Evolutionary conservation across 30 jellyfish, hydroid and myxozoan species (phyloP), one percentile per base, ranked within the genome.

Genomic region (Clytia hemisphaerica): DNA sequence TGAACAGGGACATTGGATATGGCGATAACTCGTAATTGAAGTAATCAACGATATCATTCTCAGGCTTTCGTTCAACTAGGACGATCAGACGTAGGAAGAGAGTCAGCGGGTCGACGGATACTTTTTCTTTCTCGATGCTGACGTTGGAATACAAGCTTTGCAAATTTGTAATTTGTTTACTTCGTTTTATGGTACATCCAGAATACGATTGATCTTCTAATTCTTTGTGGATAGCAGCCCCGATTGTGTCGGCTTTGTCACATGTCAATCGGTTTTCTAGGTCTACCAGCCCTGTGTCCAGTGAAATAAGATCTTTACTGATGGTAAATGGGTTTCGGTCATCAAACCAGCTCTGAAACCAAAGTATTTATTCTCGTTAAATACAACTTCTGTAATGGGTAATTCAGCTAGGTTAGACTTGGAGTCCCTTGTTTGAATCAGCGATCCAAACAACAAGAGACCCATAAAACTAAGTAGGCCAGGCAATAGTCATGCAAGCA

Each of bases 1-100:
- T 34, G 75, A 61, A 61, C n/a, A 61, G 24, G 6, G 60, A 33
- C 68, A 34, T 61, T 61, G 75, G 75, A 7, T 58, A 46, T 9
- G 4, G 4, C 3, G 75, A 31, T 16, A 61, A 22, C 30, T 61
- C 75, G 35, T 61, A 61, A 25, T 34, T 32, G 24, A 61, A 34
- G 5, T 22, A 3, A 31, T 3, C 24, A 4, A 31, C 75, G 3
- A 61, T 5, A 24, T 26, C 4, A n/a, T 26, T 26, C 21, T 55
- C 70, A n/a, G n/a, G n/a, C n/a, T n/a, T n/a, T 4, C 63, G 63
- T 16, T 28, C 63, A 3, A 26, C 45, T 9, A 55, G 5, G 7
- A 26, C 32, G 4, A 55, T 55, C 50, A 55, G 50, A 4, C 70
- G 4, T 9, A 6, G 28, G 18, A 55, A 55, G 46, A 55, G 9